Base-by-base conservation (phyloP, 2,113 vertebrate genomes). In the Reinhardtius hippoglossoides region DNA sequence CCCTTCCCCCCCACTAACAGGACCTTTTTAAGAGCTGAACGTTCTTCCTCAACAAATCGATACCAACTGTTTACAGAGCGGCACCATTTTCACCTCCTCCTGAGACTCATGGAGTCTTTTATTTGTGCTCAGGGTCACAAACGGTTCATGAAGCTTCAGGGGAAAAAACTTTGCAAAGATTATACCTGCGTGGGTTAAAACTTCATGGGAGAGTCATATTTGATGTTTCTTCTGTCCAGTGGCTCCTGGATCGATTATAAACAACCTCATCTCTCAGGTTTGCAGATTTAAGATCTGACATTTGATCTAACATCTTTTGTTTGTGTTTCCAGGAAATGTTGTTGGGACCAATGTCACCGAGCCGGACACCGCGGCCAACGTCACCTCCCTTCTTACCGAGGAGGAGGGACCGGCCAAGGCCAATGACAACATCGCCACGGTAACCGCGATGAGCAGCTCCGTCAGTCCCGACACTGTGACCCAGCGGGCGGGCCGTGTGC, bases 261-360 rank as follows among this genome's bases (percentile, higher is more conserved):
- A 6, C 44, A 46, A 46, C 40, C 3, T 14, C 44, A 46, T 3
- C 1, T 1, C 44, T 46, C 44, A 5, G 15, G 13, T 5, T 46
- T 46, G 18, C 4, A 1, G 44, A 16, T 46, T 46, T 5, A 46
- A 46, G 44, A 23, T 23, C 23, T 23, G 27, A 31, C 31, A 31
- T 31, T 7, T 31, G 6, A 31, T 31, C 6, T 31, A 7, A 31
- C 6, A 7, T 31, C 31, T 31, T 31, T 31, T 56, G 1, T 56
- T 56, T 57, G 1, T 57, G 12, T 57, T 86, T 83, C 24, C 74
- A 91, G 93, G 91, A 42, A 80, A 81, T 26, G 27, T 81, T 0
- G 42, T 76, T 6, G 78, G 75, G 71, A 72, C 59, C 78, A 92
- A 94, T 9, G 65, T 80, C 58, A 94, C 91, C 0, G 87, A 91